phyloP scores from a whole-genome alignment of 2,113 vertebrate species.

The Mellivora capensis region DNA sequence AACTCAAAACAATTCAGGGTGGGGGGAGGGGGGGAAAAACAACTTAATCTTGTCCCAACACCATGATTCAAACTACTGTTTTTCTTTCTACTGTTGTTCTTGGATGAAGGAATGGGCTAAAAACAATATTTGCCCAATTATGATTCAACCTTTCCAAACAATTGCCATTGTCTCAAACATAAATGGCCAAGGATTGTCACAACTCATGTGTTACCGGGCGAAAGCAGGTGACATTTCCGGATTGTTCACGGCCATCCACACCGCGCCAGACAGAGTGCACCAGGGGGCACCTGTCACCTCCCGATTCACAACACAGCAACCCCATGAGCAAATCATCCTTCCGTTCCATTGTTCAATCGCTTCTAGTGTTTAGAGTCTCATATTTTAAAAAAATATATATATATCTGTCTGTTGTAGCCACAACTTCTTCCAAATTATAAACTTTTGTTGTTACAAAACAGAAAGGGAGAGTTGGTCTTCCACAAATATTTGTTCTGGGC shows the following conservation, averaged over 20 bases:
- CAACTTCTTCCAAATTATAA: background rate
- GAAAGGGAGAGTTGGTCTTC: background rate
- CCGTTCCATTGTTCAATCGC: too few relatives aligned
- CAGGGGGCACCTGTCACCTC: background rate
- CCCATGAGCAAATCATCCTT: background rate
- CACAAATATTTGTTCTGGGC: background rate
- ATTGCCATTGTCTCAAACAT: background rate
- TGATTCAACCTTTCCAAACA: background rate
- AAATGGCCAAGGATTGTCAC: background rate
- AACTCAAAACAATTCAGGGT: background rate
- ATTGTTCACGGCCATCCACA: too few relatives aligned
- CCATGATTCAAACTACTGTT: background rate
- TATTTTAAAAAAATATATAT: background rate
- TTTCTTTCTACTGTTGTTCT: background rate
- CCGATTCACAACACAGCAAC: rapidly evolving
- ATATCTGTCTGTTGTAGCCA: background rate
- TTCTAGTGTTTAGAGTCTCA: background rate
- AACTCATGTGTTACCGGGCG: background rate
- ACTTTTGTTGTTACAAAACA: background rate
- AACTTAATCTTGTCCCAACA: background rate
- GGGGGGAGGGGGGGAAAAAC: background rate
- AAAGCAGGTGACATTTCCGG: background rate
- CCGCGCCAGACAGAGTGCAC: rapidly evolving
- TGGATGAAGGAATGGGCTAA: background rate
- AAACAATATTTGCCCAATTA: background rate